A percentile compares a stretch with the other conserved stretches of the same genome.
Evolutionary conservation across 2,797 vertebrate genomes (phyloP).

Genomic region (Saxicola maurus): DNA sequence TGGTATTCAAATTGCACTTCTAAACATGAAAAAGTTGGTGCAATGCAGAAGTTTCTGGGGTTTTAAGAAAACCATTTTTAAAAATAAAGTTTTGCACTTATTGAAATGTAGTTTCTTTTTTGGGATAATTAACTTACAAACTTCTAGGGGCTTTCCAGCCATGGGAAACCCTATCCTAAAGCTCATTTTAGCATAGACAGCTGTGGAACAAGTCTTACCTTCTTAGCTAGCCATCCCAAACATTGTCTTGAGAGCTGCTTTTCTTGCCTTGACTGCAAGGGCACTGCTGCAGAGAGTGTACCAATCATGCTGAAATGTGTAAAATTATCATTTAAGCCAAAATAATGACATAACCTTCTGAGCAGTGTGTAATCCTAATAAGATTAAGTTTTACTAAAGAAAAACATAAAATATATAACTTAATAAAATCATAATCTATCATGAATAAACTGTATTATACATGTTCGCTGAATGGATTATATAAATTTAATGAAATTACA

Average conservation of each 20-base stretch:
- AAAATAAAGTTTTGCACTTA: neutral
- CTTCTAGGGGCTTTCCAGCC: slow-evolving; percentile 13
- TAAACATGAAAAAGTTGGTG: neutral
- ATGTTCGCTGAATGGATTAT: slow-evolving; percentile 54
- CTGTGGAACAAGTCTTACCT: neutral
- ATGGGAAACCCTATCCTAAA: slow-evolving; percentile 31
- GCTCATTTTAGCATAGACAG: slow-evolving; percentile 35
- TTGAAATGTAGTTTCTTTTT: neutral
- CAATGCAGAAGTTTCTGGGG: neutral
- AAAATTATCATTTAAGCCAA: slow-evolving; percentile 55
- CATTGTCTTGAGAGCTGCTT: slow-evolving; percentile 4
- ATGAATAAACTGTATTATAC: slow-evolving; percentile 36
- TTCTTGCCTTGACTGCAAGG: slow-evolving; percentile 8
- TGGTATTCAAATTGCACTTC: neutral
- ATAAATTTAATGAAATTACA: slow-evolving; percentile 57
- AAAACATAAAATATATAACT: slow-evolving; percentile 45
- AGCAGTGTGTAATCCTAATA: slow-evolving; percentile 30
- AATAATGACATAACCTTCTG: slow-evolving; percentile 40
- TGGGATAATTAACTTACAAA: neutral
- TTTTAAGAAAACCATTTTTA: neutral
- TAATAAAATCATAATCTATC: slow-evolving; percentile 55
- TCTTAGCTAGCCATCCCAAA: neutral
- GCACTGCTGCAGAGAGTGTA: neutral
- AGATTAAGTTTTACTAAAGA: slow-evolving; percentile 47
- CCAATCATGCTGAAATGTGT: slow-evolving; percentile 34